A percentile compares a stretch with the other conserved stretches of the same genome.
phyloP scores from a whole-genome alignment of 2,113 vertebrate species.

The Columbina picui region DNA sequence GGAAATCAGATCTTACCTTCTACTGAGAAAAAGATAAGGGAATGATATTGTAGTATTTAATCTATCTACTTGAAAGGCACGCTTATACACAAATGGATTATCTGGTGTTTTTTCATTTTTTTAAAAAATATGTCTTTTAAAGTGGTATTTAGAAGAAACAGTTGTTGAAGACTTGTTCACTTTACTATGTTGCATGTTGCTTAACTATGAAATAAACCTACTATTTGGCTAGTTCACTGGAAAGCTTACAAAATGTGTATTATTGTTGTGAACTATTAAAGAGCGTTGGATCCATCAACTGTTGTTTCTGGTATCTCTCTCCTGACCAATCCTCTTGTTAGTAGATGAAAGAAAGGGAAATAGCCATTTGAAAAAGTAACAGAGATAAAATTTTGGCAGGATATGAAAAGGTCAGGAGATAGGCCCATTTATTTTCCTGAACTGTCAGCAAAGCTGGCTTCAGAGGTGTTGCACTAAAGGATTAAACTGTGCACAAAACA shows the following conservation, averaged over 20 bases:
- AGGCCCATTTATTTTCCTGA: not conserved
- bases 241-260: not conserved
- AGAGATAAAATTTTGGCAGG: not conserved
- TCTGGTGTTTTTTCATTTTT: not conserved
- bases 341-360: not conserved
- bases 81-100: not conserved
- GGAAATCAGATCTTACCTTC: not conserved
- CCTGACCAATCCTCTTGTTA: not conserved
- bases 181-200: not conserved
- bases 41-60: not conserved
- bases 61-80: not conserved
- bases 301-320: not conserved
- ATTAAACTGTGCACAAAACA: not conserved
- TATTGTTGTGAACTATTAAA: not conserved
- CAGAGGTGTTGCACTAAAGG: not conserved
- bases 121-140: not conserved
- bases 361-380: not conserved
- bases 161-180: not conserved
- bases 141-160: not conserved
- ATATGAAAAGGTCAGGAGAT: not conserved
- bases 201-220: not conserved
- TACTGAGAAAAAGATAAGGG: not conserved
- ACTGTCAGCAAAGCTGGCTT: not conserved
- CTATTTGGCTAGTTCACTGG: not conserved
- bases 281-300: not conserved